A percentile compares a stretch with the other conserved stretches of the same genome.
phyloP scores from a whole-genome alignment of 2,113 vertebrate species.

The Rynchops niger region DNA sequence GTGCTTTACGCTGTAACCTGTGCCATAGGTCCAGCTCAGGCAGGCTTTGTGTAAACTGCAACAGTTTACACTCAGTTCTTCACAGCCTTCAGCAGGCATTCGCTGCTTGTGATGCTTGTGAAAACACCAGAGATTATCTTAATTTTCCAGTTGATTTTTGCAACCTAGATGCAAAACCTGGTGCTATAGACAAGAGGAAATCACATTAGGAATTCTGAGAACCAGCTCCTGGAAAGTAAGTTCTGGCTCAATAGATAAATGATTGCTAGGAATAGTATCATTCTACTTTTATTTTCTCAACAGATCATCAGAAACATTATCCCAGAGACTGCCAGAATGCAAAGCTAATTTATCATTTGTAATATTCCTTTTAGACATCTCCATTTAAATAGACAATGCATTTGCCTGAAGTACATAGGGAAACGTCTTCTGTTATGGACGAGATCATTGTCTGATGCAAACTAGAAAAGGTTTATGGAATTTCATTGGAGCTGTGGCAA shows the following conservation, averaged over 20 bases:
- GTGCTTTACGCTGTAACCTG: neutral
- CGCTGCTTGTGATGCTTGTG: neutral
- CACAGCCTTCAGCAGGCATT: neutral
- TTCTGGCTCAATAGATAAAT: neutral
- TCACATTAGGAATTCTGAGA: neutral
- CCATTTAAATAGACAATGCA: neutral
- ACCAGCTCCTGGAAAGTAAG: neutral
- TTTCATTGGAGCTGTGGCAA: neutral
- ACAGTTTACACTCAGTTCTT: neutral
- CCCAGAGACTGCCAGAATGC: neutral
- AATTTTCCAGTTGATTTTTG: neutral
- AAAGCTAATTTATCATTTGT: neutral
- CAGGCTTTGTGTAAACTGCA: neutral
- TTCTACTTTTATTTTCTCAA: neutral
- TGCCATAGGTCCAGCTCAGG: neutral
- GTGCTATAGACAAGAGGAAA: neutral
- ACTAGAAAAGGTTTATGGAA: neutral
- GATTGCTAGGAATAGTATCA: neutral
- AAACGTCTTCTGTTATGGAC: neutral
- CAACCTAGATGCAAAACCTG: neutral
- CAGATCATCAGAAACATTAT: neutral
- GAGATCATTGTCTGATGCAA: neutral
- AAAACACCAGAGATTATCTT: neutral
- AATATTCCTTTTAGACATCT: conserved; percentile 17
- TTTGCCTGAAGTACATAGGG: neutral